phyloP scores from a whole-genome alignment of 1,140 invertebrate species.

The Augochlora pura region DNA sequence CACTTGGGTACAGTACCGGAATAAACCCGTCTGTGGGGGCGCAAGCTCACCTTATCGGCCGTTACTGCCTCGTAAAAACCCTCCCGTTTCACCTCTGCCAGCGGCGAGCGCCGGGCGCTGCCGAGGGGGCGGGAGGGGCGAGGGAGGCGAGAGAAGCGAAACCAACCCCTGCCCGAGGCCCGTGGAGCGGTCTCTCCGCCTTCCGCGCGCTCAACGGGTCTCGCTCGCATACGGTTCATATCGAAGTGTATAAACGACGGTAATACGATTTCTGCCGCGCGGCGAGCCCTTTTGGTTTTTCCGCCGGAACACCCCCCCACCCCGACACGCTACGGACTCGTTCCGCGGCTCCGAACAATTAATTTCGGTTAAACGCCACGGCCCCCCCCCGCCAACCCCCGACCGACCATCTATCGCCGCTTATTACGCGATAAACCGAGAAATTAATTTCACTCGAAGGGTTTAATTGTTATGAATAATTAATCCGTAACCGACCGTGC shows the following conservation, averaged over 20 bases:
- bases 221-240: conserved; percentile 54
- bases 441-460: conserved; percentile 37
- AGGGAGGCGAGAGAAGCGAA: conserved; percentile 26
- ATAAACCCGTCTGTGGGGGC: conserved; percentile 74
- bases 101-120: too few species aligned
- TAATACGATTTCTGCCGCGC: conserved; percentile 52
- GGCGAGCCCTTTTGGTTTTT: conserved; percentile 42
- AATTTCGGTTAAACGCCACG: conserved; percentile 36
- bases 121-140: neutral
- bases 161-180: conserved; percentile 38
- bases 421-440: conserved; percentile 39
- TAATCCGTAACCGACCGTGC: neutral
- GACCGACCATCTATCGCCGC: conserved; percentile 11
- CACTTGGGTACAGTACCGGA: conserved; percentile 79
- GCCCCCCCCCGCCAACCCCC: neutral
- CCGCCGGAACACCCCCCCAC: too few species aligned
- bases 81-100: conserved; percentile 72
- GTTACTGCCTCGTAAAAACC: conserved; percentile 80
- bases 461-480: conserved; percentile 42
- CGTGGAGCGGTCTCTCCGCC: conserved; percentile 49
- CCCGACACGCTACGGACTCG: conserved; percentile 3
- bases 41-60: conserved; percentile 80
- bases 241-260: conserved; percentile 64
- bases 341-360: conserved; percentile 30
- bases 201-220: conserved; percentile 57